phyloP scores from a whole-genome alignment of 1,140 invertebrate species.

The Diabrotica undecimpunctata region DNA sequence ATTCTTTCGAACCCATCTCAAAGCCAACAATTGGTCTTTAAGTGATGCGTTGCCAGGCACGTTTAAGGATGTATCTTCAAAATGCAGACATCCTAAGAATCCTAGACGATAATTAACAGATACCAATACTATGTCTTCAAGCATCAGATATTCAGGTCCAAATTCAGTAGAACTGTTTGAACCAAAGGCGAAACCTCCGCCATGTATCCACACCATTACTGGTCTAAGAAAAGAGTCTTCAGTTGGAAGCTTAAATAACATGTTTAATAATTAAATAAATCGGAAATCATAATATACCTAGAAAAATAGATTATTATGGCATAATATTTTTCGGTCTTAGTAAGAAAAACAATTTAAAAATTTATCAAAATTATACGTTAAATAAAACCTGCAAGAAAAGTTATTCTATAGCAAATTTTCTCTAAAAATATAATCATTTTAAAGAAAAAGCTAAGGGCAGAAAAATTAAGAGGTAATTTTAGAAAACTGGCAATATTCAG shows the following conservation, averaged over 20 bases:
- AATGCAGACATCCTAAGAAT: conserved; percentile 45
- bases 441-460: too few relatives aligned
- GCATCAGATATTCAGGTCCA: conserved; percentile 62
- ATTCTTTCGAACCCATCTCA: conserved; percentile 58
- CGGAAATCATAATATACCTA: too few relatives aligned
- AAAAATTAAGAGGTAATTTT: too few relatives aligned
- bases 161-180: conserved; percentile 54
- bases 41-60: conserved; percentile 60
- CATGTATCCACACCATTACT: conserved; percentile 65
- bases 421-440: too few relatives aligned
- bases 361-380: too few relatives aligned
- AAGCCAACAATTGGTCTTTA: conserved; percentile 57
- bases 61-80: conserved; percentile 45
- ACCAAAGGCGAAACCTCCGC: conserved; percentile 57
- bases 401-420: too few relatives aligned
- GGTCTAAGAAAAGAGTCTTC: conserved; percentile 37
- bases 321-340: too few relatives aligned
- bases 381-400: too few relatives aligned
- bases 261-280: too few relatives aligned
- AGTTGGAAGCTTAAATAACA: neutral
- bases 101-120: conserved; percentile 53
- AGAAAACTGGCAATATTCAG: too few relatives aligned
- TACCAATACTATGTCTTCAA: conserved; percentile 53
- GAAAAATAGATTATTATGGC: too few relatives aligned
- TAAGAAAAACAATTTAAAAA: too few relatives aligned